A percentile compares a stretch with the other conserved stretches of the same genome.
Evolutionary conservation across 1,140 invertebrate genomes (phyloP).

Genomic region (Cepaea nemoralis): DNA sequence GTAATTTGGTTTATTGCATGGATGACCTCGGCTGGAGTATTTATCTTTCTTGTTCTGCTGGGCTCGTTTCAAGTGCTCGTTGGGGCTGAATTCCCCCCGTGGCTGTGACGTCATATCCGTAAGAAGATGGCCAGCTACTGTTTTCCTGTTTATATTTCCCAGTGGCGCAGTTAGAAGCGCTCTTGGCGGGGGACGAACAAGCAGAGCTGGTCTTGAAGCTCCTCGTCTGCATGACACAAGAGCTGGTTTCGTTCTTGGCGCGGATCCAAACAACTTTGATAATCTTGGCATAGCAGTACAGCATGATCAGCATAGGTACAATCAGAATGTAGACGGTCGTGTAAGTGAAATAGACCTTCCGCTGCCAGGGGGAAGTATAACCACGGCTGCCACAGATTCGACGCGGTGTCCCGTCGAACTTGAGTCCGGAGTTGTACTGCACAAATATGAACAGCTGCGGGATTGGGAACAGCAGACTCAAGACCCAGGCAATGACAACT

Average conservation of each 20-base stretch:
- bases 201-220: background rate
- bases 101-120: no score
- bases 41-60: background rate
- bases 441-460: conserved; percentile 74
- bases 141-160: no score
- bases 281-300: conserved; percentile 72
- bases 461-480: conserved; percentile 71
- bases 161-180: background rate
- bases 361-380: conserved; percentile 73
- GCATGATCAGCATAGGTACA: conserved; percentile 70
- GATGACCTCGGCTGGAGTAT: background rate
- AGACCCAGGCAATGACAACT: conserved; percentile 70
- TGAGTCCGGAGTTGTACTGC: conserved; percentile 47
- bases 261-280: conserved; percentile 71
- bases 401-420: conserved; percentile 54
- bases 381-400: conserved; percentile 69
- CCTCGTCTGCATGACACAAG: background rate
- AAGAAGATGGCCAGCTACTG: background rate
- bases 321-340: conserved; percentile 71
- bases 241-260: conserved; percentile 15
- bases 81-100: background rate
- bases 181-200: background rate
- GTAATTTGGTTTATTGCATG: background rate
- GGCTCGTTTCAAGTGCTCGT: background rate
- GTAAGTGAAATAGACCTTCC: conserved; percentile 73